Base-by-base conservation (phyloP, 2,888 invertebrate genomes). In the Parelbella ahira region DNA sequence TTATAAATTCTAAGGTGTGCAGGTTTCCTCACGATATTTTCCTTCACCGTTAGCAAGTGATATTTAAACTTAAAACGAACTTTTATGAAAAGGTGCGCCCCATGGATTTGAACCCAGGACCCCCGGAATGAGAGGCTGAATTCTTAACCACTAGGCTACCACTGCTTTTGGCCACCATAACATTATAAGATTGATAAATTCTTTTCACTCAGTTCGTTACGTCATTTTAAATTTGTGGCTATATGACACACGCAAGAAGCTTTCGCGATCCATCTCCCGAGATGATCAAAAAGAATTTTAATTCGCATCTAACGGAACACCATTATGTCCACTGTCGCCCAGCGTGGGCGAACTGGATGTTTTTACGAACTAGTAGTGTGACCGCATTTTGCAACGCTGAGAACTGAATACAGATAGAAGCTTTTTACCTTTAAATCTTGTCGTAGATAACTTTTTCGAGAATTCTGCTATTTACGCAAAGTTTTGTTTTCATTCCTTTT, bases 341-440 rank as follows among this genome's bases (percentile, higher is more conserved):
- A 13, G 49, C 47, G 62, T 66, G 62, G 67, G 66, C 62, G 62
- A 53, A 60, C 58, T 47, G 60, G 65, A 56, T 49, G 45, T 45
- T 56, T 53, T 50, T 37, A 37, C 53, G 53, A 34, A 33, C 39
- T 47, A n/a, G n/a, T 50, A 27, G 39, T 42, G 21, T 27, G 50
- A 41, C 44, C 34, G 47, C 45, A 34, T 52, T 54, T 47, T 41
- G 48, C 47, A 50, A 37, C 25, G 25, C 30, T 27, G 23, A 11
- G 34, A 29, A 36, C 34, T 36, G 42, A 42, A 42, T 41, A 41
- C 41, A 15, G 41, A 41, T 36, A 28, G n/a, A n/a, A n/a, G n/a
- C n/a, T 23, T 23, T 42, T 42, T 39, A 18, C 27, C 33, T 34
- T 28, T 23, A 42, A 42, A 27, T 28, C 39, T 27, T 19, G 30